Conservation (phyloP, 2,113 vertebrate species). For the Hippocampus comes region DNA sequence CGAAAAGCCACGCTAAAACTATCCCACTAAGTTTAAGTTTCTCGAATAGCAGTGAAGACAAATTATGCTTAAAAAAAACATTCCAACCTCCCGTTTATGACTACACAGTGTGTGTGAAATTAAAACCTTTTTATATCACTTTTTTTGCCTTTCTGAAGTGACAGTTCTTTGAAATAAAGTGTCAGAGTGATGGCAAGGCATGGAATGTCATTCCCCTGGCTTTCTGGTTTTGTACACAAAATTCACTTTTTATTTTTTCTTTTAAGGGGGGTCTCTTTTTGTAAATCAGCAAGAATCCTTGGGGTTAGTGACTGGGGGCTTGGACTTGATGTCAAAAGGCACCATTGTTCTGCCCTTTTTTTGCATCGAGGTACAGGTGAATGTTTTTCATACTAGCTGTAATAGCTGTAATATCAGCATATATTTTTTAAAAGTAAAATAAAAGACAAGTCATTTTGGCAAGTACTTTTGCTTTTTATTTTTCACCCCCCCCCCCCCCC, state of each 20-base stretch:
- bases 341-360: conserved; percentile 27
- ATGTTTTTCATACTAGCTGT: conserved; percentile 60
- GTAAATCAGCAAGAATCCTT: too few relatives aligned
- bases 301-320: conserved; percentile 25
- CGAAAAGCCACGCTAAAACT: background rate
- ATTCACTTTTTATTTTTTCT: background rate
- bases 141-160: conserved; percentile 4
- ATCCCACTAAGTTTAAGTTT: background rate
- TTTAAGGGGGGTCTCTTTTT: background rate
- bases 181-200: background rate
- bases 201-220: background rate
- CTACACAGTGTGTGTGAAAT: conserved; percentile 2
- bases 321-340: conserved; percentile 22
- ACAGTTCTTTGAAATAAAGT: conserved; percentile 11
- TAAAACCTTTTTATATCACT: background rate
- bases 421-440: conserved; percentile 51
- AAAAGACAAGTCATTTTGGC: conserved; percentile 55
- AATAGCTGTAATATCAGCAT: conserved; percentile 41
- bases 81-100: conserved; percentile 42
- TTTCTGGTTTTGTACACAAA: background rate
- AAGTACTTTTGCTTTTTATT: conserved; percentile 7
- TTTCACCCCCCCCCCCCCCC: background rate
- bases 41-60: background rate
- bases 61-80: conserved; percentile 18
- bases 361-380: conserved; percentile 40